These are phyloP conservation scores for Lophotis ruficrista DNA, from an alignment of 2,113 vertebrate genomes.

Conservation along the genomic window DNA sequence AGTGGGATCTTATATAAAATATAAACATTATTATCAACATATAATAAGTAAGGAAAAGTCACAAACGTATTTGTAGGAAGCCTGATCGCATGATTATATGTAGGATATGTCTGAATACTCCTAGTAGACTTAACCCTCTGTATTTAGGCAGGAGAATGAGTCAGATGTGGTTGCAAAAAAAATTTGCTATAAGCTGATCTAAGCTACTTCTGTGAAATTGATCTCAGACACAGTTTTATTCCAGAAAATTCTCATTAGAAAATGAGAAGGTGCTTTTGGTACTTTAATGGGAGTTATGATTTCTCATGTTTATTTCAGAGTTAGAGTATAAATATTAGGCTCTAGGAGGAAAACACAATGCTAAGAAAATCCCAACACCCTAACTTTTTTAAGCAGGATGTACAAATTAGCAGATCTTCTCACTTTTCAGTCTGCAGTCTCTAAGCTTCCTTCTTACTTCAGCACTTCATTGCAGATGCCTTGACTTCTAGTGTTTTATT, in stretches of 20 bases:
- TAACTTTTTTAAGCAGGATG: background rate
- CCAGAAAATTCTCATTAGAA: too few relatives aligned
- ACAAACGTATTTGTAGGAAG: background rate
- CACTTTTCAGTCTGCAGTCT: background rate
- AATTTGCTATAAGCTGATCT: background rate
- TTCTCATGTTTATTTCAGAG: background rate
- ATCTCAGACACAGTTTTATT: background rate
- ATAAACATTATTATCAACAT: background rate
- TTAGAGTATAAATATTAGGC: background rate
- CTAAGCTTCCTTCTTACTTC: background rate
- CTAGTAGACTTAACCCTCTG: background rate
- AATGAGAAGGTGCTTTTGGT: background rate
- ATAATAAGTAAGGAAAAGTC: background rate
- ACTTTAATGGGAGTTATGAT: background rate
- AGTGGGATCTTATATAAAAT: background rate
- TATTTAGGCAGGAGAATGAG: background rate
- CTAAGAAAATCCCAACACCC: background rate
- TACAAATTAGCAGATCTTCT: background rate
- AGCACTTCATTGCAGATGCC: background rate
- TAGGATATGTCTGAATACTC: background rate
- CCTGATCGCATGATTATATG: background rate
- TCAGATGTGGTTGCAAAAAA: background rate
- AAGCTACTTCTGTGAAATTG: background rate
- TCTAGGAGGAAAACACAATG: background rate
- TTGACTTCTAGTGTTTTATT: background rate